Percentiles rank a stretch among this genome's conserved stretches.
Evolutionary conservation across 2,797 vertebrate genomes (phyloP).

Genomic region (Avahi laniger): DNA sequence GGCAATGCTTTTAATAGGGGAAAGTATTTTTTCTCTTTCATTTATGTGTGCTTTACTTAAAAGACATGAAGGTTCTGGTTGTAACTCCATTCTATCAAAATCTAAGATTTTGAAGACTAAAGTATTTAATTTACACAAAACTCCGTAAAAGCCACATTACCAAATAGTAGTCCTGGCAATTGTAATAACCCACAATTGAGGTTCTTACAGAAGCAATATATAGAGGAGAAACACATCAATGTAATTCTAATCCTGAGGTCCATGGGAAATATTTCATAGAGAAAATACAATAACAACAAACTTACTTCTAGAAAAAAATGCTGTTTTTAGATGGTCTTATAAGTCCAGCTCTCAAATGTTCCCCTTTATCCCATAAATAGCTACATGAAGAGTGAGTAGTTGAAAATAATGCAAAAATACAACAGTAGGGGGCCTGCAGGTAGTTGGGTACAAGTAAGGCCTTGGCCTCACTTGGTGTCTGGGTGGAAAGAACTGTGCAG

Average conservation of each 20-base stretch:
- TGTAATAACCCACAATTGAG: not conserved
- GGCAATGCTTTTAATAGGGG: not conserved
- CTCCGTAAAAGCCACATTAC: not conserved
- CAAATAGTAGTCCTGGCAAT: not conserved
- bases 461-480: not conserved
- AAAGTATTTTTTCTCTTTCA: not conserved
- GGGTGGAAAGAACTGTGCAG: not conserved
- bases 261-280: not conserved
- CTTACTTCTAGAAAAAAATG: not conserved
- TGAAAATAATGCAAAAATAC: not conserved
- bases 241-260: not conserved
- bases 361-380: not conserved
- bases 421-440: not conserved
- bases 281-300: not conserved
- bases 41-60: not conserved
- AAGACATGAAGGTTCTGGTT: not conserved
- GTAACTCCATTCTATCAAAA: not conserved
- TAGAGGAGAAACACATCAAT: not conserved
- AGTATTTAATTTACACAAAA: not conserved
- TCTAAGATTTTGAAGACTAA: not conserved
- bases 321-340: not conserved
- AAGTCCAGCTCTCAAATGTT: not conserved
- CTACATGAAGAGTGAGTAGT: not conserved
- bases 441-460: not conserved
- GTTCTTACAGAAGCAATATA: not conserved